phyloP scores from a whole-genome alignment of 2,113 vertebrate genomes.

The Prinia subflava region DNA sequence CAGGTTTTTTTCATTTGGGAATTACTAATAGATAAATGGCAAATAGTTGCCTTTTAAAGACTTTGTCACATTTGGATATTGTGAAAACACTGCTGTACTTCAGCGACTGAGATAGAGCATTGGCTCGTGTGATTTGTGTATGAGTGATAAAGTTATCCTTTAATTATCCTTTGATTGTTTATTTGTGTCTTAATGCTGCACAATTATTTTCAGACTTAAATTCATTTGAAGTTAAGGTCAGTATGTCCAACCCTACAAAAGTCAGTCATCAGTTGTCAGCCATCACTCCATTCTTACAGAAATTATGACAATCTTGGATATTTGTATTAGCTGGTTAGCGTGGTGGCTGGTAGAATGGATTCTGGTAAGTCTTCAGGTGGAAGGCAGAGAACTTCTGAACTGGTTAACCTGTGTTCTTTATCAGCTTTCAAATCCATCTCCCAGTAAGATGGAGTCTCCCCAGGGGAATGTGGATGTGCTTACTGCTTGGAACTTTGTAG shows the following conservation, averaged over 20 bases:
- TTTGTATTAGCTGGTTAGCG: background rate
- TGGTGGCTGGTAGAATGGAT: background rate
- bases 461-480: conserved; percentile 3
- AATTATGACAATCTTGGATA: background rate
- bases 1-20: background rate
- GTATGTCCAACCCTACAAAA: background rate
- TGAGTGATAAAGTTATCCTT: background rate
- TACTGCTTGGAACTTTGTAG: conserved; percentile 38
- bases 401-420: background rate
- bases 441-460: background rate
- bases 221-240: background rate
- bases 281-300: background rate
- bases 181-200: background rate
- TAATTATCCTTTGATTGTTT: background rate
- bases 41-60: background rate
- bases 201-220: background rate
- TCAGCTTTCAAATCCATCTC: background rate
- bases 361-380: background rate
- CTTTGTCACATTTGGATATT: background rate
- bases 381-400: background rate
- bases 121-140: background rate
- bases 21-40: background rate
- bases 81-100: background rate
- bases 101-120: background rate
- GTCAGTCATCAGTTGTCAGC: background rate